Percentiles rank a stretch among this genome's conserved stretches.
phyloP scores from a whole-genome alignment of 2,797 vertebrate genomes.

The Phataginus tricuspis region DNA sequence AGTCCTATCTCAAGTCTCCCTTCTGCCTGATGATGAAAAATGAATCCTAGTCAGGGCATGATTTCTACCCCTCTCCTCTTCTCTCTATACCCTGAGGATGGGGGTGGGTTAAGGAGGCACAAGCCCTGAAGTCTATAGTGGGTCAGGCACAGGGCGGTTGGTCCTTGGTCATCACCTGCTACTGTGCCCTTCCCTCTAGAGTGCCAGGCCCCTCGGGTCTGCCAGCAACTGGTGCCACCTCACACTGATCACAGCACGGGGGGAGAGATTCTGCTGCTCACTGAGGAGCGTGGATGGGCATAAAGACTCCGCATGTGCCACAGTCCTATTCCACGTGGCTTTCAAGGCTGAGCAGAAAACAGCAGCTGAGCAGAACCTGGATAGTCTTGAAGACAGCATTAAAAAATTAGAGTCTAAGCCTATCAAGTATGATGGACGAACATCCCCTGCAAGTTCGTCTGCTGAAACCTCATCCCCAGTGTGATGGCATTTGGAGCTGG shows the following conservation, averaged over 20 bases:
- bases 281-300: not conserved
- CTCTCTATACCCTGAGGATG: not conserved
- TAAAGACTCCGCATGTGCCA: rapidly evolving
- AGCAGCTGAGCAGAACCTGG: not conserved
- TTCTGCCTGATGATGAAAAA: not conserved
- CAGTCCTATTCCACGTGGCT: not conserved
- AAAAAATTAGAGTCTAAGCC: not conserved
- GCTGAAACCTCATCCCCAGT: not conserved
- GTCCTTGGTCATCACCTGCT: not conserved
- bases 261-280: not conserved
- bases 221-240: not conserved
- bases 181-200: not conserved
- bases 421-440: not conserved
- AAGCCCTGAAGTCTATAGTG: not conserved
- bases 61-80: not conserved
- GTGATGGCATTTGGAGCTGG: not conserved
- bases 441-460: not conserved
- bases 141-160: not conserved
- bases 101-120: not conserved
- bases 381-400: not conserved
- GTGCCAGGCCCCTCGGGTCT: not conserved
- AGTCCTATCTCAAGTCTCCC: not conserved
- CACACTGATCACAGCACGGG: not conserved
- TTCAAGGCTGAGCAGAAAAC: not conserved
- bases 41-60: not conserved